Evolutionary conservation across 2,888 invertebrate genomes (phyloP).

Genomic region (Lochmaea capreae): DNA sequence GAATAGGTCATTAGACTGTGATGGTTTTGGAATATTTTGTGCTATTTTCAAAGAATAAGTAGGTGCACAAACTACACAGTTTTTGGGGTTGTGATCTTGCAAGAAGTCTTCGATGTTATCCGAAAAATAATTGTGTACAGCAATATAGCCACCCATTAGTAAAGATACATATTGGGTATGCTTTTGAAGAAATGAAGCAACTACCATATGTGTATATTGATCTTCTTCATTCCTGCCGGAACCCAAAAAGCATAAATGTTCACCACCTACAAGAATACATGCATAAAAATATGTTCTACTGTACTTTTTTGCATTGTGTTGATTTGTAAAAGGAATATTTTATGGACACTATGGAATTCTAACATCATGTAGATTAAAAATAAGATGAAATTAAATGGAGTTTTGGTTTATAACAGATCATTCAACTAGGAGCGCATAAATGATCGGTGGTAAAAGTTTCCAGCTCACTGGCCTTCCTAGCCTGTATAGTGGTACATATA

Average conservation of each 20-base stretch:
- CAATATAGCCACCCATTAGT: constrained; percentile 90
- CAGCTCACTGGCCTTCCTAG: too few species aligned
- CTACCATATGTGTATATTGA: constrained; percentile 97
- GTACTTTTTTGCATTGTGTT: neutral
- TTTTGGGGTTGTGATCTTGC: constrained; percentile 84
- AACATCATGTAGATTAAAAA: neutral
- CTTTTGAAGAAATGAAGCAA: constrained; percentile 95
- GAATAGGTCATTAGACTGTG: constrained; percentile 76
- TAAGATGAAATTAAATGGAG: neutral
- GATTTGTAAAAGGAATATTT: too few species aligned
- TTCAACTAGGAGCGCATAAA: too few species aligned
- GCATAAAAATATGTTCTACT: neutral
- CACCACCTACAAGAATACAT: constrained; percentile 69
- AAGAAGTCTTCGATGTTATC: constrained; percentile 84
- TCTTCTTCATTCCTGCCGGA: constrained; percentile 95
- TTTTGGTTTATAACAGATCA: too few species aligned
- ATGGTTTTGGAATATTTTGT: constrained; percentile 51
- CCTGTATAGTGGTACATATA: neutral
- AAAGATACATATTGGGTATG: constrained; percentile 93
- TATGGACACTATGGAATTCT: too few species aligned
- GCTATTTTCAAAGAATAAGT: constrained; percentile 51
- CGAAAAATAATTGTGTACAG: constrained; percentile 85
- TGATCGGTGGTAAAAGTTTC: too few species aligned
- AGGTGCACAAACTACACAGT: constrained; percentile 85
- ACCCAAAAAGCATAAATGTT: constrained; percentile 93